These are phyloP conservation scores for Cepaea nemoralis DNA, from an alignment of 1,140 invertebrate genomes.

Conservation along the genomic window DNA sequence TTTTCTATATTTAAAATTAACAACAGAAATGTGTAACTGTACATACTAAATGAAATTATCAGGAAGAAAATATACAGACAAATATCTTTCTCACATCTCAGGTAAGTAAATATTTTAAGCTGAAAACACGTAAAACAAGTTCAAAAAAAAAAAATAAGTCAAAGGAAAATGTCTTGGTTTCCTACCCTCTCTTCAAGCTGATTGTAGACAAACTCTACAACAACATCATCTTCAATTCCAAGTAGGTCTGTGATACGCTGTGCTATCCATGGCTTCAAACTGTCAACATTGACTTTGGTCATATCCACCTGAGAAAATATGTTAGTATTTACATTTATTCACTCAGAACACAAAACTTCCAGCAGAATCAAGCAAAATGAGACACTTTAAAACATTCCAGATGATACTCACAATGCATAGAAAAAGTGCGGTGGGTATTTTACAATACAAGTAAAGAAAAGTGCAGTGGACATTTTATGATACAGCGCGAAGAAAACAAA, in stretches of 20 bases:
- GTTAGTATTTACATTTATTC: background rate
- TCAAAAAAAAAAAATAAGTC: background rate
- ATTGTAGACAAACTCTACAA: slow-evolving; percentile 98
- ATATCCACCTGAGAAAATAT: slow-evolving; percentile 88
- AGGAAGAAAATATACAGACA: background rate
- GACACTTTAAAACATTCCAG: no score
- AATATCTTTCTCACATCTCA: background rate
- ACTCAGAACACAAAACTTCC: no score
- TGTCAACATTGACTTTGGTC: slow-evolving; percentile 97
- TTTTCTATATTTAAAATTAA: no score
- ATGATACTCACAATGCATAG: no score
- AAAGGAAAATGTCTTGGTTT: background rate
- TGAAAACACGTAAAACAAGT: background rate
- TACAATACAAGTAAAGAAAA: no score
- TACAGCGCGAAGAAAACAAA: no score
- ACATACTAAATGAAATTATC: background rate
- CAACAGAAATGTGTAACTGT: no score
- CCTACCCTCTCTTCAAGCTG: slow-evolving; percentile 84
- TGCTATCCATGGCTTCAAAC: slow-evolving; percentile 98
- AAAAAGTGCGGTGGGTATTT: no score
- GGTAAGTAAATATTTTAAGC: background rate
- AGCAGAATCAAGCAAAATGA: no score
- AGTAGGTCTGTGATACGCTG: slow-evolving; percentile 95
- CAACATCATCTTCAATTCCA: slow-evolving; percentile 97
- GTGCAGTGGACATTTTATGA: no score